Base-by-base conservation (phyloP, 2,888 invertebrate species). In the Leptopilina drosophilae region DNA sequence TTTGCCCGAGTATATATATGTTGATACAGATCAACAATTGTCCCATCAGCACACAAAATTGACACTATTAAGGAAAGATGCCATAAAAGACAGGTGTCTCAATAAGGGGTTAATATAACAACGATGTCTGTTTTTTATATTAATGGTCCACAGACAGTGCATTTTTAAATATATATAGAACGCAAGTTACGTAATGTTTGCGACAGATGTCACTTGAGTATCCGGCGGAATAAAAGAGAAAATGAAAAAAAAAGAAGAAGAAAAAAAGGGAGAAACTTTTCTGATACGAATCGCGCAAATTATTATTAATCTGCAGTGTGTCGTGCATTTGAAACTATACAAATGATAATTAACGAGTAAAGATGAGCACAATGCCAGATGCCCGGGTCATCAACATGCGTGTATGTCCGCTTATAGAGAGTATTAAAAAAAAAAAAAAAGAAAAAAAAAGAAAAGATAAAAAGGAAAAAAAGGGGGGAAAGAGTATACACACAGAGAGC, bases 181-280 rank as follows among this genome's bases (percentile, higher is more conserved):
- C 20, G 20, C 8, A 42, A 8, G 78, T 84, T 83, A 69, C 80
- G 81, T 80, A 82, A 82, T 81, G 42, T 78, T 49, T 64, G 73
- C 81, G 81, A 81, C 82, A 83, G 83, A 83, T 84, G 84, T 82
- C 83, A 65, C 78, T 33, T 62, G 77, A 77, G 78, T 81, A 46
- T 56, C 62, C 76, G 76, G 79, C 78, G 80, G 80, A 80, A 78
- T 79, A 75, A n/a, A n/a, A 11, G 20, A 76, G 9, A 26, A 76
- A 76, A 49, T 11, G 77, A 80, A 75, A 59, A 33, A 20, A 15
- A 11, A 12, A 15, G n/a, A 15, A n/a, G n/a, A n/a, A n/a, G n/a
- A 11, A 20, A 76, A 11, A 26, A 76, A 76, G n/a, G 64, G 56
- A 67, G 20, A 67, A 9, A 53, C 15, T n/a, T 20, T 20, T 26